Conservation (phyloP, 2,113 vertebrate species). For the Xerus inauris region DNA sequence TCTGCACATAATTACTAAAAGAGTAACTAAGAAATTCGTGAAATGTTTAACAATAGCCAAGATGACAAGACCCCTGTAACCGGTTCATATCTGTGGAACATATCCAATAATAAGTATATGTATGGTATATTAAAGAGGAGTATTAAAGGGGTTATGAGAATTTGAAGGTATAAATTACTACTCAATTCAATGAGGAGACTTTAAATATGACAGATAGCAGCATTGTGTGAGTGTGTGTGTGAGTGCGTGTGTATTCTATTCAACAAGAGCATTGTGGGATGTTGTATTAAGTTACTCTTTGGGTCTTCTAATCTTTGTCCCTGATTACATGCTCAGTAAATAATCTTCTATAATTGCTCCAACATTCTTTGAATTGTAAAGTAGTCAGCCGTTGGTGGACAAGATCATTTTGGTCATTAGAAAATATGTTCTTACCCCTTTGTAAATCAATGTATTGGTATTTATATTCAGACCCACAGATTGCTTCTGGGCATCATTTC, state of each 20-base stretch:
- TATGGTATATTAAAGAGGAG: background rate
- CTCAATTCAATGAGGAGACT: background rate
- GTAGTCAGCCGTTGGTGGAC: background rate
- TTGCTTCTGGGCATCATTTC: background rate
- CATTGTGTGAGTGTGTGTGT: background rate
- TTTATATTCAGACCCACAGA: background rate
- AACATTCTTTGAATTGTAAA: constrained; percentile 11
- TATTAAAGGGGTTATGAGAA: background rate
- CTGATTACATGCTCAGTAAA: background rate
- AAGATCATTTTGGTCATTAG: constrained; percentile 14
- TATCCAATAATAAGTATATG: background rate
- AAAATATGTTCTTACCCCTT: background rate
- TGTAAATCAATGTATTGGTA: background rate
- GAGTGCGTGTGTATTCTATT: background rate
- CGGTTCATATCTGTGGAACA: background rate
- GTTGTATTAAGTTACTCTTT: background rate
- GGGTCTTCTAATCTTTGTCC: constrained; percentile 37
- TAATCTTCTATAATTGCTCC: background rate
- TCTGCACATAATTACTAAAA: background rate
- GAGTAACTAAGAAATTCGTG: background rate
- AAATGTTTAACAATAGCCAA: constrained; percentile 12
- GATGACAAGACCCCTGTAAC: background rate
- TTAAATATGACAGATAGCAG: background rate
- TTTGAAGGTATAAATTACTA: constrained; percentile 18
- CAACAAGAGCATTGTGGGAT: background rate